Evolutionary conservation across 2,888 invertebrate genomes (phyloP), one percentile per base, ranked within the genome.

Genomic region (Andrena fulva): DNA sequence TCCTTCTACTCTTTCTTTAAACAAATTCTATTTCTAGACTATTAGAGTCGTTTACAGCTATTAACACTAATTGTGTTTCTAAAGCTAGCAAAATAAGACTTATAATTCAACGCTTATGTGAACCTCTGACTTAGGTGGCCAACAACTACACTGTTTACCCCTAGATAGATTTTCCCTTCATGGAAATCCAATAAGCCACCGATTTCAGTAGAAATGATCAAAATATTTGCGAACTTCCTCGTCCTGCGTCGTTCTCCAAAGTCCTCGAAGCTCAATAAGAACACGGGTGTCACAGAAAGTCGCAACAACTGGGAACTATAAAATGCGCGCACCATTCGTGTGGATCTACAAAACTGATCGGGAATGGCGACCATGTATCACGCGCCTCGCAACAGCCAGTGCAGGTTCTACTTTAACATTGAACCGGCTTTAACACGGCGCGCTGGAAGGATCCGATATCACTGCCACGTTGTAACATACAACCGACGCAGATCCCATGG

Each of bases 341-440:
- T 24, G 1, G 27, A 12, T 56, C 27, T 56, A 56, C 27, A 12
- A 56, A 56, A 27, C 56, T 56, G 24, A 24, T 24, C 24, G 24
- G 27, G 56, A 56, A 56, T 56, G 10, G 56, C 56, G 27, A 20
- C 24, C 20, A 20, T 54, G 8, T 54, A 54, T 56, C 56, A 24
- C 20, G 42, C 10, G 2, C 10, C 31, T 12, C 16, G 67, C 20
- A 12, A 33, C 5, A 67, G 50, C 33, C 54, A 10, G 20, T 63
- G 42, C 60, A 50, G 33, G 60, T 50, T 62, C 60, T 71, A 31
- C 50, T 62, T 71, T 71, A 71, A 62, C 60, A 62, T 62, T 71
- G 60, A 62, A 71, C 12, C 60, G 48, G 20, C 60, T 31, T 50
- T 31, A 60, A 31, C 60, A 6, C 56, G 27, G 4, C 4, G 29